Evolutionary conservation across 1,140 invertebrate genomes (phyloP).

Genomic region (Aphelenchoides avenae): DNA sequence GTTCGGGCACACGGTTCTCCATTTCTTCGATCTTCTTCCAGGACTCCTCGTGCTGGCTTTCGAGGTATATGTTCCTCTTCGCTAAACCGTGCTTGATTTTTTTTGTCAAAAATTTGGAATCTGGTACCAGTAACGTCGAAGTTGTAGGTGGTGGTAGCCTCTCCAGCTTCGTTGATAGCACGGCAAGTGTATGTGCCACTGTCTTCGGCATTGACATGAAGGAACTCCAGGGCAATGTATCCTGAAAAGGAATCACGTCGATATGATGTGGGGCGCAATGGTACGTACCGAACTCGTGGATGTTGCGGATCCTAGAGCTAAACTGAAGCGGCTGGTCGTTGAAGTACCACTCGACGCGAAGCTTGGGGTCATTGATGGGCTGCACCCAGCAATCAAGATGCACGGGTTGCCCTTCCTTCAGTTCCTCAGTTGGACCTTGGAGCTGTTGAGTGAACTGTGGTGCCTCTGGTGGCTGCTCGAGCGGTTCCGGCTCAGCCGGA

Average conservation of each 20-base stretch:
- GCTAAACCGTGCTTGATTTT: too few relatives aligned
- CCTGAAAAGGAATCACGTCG: too few relatives aligned
- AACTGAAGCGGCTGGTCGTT: constrained; percentile 50
- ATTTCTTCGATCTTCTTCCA: constrained; percentile 74
- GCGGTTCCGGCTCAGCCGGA: constrained; percentile 60
- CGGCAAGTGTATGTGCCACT: constrained; percentile 85
- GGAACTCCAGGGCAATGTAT: constrained; percentile 85
- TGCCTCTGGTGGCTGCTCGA: constrained; percentile 46
- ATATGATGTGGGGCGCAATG: too few relatives aligned
- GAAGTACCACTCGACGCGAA: constrained; percentile 54
- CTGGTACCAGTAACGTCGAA: too few relatives aligned
- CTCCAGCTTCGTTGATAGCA: constrained; percentile 82
- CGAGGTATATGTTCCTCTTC: constrained; percentile 54
- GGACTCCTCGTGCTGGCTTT: constrained; percentile 74
- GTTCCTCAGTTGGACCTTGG: constrained; percentile 35
- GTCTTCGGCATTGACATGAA: constrained; percentile 63
- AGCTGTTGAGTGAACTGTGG: constrained; percentile 54
- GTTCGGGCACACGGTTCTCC: constrained; percentile 39
- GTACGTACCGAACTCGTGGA: constrained; percentile 94
- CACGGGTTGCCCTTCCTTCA: constrained; percentile 76
- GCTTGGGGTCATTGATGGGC: constrained; percentile 87
- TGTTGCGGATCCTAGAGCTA: constrained; percentile 81
- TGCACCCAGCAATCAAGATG: constrained; percentile 91
- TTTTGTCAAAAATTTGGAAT: too few relatives aligned
- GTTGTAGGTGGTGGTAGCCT: constrained; percentile 86